A percentile compares a stretch with the other conserved stretches of the same genome.
Evolutionary conservation across 2,797 vertebrate genomes (phyloP).

Genomic region (Aphelocoma californica): DNA sequence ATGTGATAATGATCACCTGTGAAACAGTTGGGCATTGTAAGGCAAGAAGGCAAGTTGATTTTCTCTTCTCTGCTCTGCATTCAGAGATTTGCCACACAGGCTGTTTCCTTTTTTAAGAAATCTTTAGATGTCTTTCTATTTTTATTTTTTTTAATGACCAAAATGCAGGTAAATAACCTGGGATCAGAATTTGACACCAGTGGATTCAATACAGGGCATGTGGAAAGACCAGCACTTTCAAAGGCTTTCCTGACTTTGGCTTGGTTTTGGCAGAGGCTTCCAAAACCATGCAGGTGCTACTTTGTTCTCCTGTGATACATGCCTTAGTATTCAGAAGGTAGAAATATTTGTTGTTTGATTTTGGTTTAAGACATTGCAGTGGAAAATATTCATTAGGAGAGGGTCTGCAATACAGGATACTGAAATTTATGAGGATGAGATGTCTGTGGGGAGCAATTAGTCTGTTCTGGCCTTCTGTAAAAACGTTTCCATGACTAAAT

Average conservation of each 20-base stretch:
- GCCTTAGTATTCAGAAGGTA: not conserved
- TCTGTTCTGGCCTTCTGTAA: not conserved
- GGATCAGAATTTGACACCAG: not conserved
- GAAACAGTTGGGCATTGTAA: not conserved
- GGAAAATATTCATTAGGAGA: not conserved
- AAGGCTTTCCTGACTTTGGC: too few species aligned
- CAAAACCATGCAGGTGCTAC: accelerated
- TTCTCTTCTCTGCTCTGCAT: not conserved
- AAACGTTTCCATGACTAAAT: not conserved
- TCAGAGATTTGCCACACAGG: not conserved
- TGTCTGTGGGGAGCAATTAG: not conserved
- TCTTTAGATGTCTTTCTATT: not conserved
- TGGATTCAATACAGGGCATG: not conserved
- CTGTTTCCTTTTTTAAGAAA: not conserved
- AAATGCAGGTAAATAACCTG: accelerated
- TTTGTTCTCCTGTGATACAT: not conserved
- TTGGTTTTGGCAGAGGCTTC: not conserved
- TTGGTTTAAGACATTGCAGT: not conserved
- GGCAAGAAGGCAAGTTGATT: not conserved
- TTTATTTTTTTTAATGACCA: not conserved
- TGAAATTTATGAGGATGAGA: not conserved
- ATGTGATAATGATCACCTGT: not conserved
- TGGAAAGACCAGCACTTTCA: not conserved
- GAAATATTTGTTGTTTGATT: not conserved
- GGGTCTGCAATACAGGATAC: not conserved